Evolutionary conservation across 2,888 invertebrate genomes (phyloP).

Genomic region (Crematogaster levior): DNA sequence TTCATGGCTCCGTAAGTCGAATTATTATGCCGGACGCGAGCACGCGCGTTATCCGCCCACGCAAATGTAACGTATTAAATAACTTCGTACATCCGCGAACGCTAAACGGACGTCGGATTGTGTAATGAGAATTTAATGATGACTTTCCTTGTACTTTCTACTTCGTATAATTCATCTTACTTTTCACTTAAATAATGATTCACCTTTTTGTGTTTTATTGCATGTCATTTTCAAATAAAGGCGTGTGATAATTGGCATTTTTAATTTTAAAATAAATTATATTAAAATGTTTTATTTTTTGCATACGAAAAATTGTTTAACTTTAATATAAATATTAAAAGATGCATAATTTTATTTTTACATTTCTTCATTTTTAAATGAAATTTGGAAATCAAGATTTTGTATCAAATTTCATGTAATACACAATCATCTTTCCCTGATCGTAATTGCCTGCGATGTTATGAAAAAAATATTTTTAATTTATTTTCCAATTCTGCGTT

Average conservation of each 20-base stretch:
- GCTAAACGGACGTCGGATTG: background rate
- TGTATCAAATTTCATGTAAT: background rate
- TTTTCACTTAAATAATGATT: background rate
- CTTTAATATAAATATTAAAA: background rate
- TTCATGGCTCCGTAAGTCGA: conserved; percentile 87
- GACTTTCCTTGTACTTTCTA: conserved; percentile 5
- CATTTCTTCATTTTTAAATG: background rate
- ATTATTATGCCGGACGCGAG: background rate
- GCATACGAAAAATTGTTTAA: background rate
- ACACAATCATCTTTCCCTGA: background rate
- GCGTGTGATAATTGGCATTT: background rate
- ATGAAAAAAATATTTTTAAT: background rate
- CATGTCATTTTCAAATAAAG: background rate
- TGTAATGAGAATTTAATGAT: conserved; percentile 1
- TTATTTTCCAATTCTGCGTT: background rate
- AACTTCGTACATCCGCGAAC: background rate
- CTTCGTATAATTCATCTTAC: background rate
- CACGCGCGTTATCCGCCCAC: background rate
- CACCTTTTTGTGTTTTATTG: background rate
- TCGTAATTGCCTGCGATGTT: background rate
- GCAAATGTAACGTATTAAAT: conserved; percentile 23
- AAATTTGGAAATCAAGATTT: background rate
- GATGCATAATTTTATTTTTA: background rate
- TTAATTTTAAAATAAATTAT: background rate
- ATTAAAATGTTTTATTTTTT: too few species aligned